These are phyloP conservation scores for Falco cherrug DNA, from an alignment of 2,797 vertebrate species.

Conservation along the genomic window DNA sequence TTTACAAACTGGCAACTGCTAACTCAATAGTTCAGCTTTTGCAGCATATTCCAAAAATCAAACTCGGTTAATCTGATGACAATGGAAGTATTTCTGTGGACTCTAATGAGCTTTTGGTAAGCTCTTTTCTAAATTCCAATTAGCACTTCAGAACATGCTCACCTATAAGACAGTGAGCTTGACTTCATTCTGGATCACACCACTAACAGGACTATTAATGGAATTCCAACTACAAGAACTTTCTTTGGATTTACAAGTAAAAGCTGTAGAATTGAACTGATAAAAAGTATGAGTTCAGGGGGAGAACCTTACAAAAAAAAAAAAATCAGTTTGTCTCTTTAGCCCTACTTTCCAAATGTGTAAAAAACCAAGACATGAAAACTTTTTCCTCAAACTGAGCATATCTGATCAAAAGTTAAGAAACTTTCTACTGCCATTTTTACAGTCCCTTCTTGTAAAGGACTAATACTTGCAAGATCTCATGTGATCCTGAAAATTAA, in stretches of 20 bases:
- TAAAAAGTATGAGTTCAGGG: background rate
- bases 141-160: conserved; percentile 30
- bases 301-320: background rate
- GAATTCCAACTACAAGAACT: background rate
- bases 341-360: background rate
- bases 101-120: conserved; percentile 56
- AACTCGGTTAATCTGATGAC: conserved; percentile 42
- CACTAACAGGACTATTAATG: background rate
- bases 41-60: conserved; percentile 52
- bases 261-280: background rate
- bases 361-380: background rate
- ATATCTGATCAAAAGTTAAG: background rate
- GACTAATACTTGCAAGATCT: background rate
- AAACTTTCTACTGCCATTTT: background rate
- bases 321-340: background rate
- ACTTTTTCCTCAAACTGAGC: background rate
- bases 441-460: background rate
- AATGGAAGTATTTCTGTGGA: conserved; percentile 33
- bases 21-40: conserved; percentile 23
- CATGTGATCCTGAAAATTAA: background rate
- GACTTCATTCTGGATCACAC: background rate
- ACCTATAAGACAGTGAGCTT: background rate
- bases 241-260: background rate
- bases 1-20: background rate
- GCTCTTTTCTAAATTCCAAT: conserved; percentile 51